Evolutionary conservation across 2,797 vertebrate genomes (phyloP).

Genomic region (Hoplostethus atlanticus): DNA sequence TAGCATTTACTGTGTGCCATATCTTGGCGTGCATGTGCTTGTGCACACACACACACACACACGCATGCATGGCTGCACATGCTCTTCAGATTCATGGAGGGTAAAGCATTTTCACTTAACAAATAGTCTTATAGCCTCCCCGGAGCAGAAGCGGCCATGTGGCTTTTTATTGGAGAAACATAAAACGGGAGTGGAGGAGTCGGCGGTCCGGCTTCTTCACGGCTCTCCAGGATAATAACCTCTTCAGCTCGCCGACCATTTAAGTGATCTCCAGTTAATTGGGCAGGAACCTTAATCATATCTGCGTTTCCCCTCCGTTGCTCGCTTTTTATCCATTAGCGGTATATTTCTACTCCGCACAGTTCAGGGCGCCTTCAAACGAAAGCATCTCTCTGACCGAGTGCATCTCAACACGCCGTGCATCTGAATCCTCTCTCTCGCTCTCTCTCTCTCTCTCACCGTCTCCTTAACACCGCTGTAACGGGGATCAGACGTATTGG

Average conservation of each 20-base stretch:
- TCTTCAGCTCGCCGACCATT: constrained; percentile 63
- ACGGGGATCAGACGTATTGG: constrained; percentile 15
- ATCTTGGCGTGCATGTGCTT: constrained; percentile 1
- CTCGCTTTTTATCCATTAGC: constrained; percentile 62
- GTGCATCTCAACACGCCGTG: not conserved
- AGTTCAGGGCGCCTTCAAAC: constrained; percentile 17
- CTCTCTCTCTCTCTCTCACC: constrained; percentile 1
- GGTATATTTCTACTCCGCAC: constrained; percentile 29
- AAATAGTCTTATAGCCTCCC: constrained; percentile 14
- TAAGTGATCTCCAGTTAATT: constrained; percentile 80
- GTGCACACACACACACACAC: constrained; percentile 14
- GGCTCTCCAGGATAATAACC: constrained; percentile 72
- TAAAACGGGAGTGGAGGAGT: constrained; percentile 48
- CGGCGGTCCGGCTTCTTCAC: constrained; percentile 56
- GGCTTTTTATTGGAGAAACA: constrained; percentile 40
- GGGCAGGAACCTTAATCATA: constrained; percentile 72
- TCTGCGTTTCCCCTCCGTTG: constrained; percentile 21
- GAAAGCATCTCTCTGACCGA: constrained; percentile 12
- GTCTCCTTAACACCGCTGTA: not conserved
- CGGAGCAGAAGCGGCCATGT: constrained; percentile 30
- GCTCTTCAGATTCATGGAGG: constrained; percentile 15
- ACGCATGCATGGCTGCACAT: constrained; percentile 5
- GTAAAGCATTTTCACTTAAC: constrained; percentile 32
- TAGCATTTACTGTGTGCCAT: not conserved
- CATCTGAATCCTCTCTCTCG: not conserved